These are phyloP conservation scores for Vespertilio murinus DNA, from an alignment of 2,797 vertebrate genomes.

Conservation along the genomic window DNA sequence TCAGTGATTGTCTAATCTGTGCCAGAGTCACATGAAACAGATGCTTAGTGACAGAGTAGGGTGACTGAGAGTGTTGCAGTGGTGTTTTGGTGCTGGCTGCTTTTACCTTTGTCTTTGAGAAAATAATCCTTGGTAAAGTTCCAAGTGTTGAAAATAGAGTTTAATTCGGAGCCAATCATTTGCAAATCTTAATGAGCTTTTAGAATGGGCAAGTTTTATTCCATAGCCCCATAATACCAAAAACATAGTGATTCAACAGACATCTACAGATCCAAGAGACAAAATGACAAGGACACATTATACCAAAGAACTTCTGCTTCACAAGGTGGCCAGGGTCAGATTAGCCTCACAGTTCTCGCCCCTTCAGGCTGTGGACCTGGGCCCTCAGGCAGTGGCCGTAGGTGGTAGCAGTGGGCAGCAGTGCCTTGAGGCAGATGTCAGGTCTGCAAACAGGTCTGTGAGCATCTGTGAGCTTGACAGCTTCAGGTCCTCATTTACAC, in stretches of 20 bases:
- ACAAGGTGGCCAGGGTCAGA: neutral
- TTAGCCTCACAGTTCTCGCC: neutral
- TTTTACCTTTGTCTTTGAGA: neutral
- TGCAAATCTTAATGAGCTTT: rapidly evolving
- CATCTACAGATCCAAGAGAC: neutral
- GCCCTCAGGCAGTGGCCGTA: rapidly evolving
- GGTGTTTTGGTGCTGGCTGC: neutral
- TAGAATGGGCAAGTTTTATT: neutral
- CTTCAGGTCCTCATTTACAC: neutral
- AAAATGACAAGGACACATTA: neutral
- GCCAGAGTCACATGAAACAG: neutral
- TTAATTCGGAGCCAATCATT: neutral
- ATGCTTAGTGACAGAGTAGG: neutral
- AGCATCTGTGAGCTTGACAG: neutral
- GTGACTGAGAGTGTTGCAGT: neutral
- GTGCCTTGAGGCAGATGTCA: neutral
- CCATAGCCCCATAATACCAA: neutral
- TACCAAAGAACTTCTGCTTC: neutral
- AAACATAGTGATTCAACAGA: neutral
- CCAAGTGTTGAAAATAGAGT: neutral
- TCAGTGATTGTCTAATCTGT: neutral
- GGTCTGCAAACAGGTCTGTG: neutral
- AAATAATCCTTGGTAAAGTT: neutral
- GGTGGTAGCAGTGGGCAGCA: neutral
- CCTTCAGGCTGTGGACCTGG: neutral